These are phyloP conservation scores for Ectemnius lituratus DNA, from an alignment of 2,888 invertebrate genomes.

Conservation along the genomic window DNA sequence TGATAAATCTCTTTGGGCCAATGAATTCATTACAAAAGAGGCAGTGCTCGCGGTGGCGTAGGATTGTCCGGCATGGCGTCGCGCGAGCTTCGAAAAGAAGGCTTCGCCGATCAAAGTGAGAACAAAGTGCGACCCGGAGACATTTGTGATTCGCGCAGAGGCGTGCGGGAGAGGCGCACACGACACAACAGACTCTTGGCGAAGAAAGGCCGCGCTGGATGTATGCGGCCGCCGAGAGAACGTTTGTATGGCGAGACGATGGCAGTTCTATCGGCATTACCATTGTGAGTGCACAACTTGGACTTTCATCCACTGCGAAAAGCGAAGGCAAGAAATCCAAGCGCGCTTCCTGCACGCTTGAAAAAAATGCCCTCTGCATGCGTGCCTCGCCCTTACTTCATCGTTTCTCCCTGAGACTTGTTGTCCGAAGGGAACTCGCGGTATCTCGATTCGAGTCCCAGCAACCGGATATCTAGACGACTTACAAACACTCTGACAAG, in stretches of 20 bases:
- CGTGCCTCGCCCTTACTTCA: conserved; percentile 40
- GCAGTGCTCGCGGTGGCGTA: not conserved
- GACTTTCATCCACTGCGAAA: conserved; percentile 59
- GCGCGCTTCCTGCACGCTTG: conserved; percentile 43
- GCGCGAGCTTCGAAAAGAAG: too few relatives aligned
- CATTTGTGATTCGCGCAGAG: conserved; percentile 43
- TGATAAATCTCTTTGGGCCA: too few relatives aligned
- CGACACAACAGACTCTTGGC: conserved; percentile 16
- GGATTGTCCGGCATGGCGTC: too few relatives aligned
- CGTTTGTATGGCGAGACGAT: conserved; percentile 76
- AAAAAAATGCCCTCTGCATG: conserved; percentile 50
- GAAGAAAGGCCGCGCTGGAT: conserved; percentile 56
- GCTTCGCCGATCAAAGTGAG: conserved; percentile 23
- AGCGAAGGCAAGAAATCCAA: conserved; percentile 17
- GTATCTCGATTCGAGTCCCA: conserved; percentile 36
- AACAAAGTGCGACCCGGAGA: conserved; percentile 41
- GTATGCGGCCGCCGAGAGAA: conserved; percentile 66
- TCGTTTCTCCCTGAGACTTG: conserved; percentile 15
- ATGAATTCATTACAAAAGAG: not conserved
- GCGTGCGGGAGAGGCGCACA: conserved; percentile 40
- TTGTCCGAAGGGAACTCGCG: conserved; percentile 6
- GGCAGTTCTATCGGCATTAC: conserved; percentile 75
- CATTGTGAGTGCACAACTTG: conserved; percentile 47
- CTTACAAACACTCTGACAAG: too few relatives aligned
- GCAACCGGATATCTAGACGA: too few relatives aligned